A percentile compares a stretch with the other conserved stretches of the same genome.
These are phyloP conservation scores for Peucedramus taeniatus DNA, from an alignment of 2,113 vertebrate species.

Conservation along the genomic window DNA sequence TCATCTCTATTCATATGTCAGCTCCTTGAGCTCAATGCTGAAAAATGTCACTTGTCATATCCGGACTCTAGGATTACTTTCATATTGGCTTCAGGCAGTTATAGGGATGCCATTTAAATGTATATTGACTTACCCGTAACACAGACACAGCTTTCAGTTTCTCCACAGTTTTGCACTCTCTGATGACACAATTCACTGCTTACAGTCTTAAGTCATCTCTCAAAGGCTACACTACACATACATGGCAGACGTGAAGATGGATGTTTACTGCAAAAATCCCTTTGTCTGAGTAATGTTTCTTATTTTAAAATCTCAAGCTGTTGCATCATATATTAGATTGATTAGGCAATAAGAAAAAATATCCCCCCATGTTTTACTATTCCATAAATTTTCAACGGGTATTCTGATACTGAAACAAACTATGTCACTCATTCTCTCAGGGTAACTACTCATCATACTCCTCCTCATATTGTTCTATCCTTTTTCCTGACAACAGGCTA, in stretches of 20 bases:
- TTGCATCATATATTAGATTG: background rate
- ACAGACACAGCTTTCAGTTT: background rate
- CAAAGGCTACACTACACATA: background rate
- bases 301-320: background rate
- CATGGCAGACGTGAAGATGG: background rate
- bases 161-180: background rate
- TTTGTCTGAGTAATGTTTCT: background rate
- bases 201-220: background rate
- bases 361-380: background rate
- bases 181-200: background rate
- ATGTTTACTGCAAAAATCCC: background rate
- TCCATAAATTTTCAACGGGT: background rate
- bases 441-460: background rate
- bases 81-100: background rate
- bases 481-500: background rate
- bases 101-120: background rate
- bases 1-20: constrained; percentile 30
- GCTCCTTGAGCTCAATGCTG: background rate
- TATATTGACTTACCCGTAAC: constrained; percentile 1
- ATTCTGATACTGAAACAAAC: background rate
- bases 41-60: constrained; percentile 29
- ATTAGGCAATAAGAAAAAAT: background rate
- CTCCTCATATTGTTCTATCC: background rate
- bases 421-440: background rate
- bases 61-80: background rate